These are phyloP conservation scores for Nomada ruficornis DNA, from an alignment of 2,888 invertebrate genomes.

Conservation along the genomic window DNA sequence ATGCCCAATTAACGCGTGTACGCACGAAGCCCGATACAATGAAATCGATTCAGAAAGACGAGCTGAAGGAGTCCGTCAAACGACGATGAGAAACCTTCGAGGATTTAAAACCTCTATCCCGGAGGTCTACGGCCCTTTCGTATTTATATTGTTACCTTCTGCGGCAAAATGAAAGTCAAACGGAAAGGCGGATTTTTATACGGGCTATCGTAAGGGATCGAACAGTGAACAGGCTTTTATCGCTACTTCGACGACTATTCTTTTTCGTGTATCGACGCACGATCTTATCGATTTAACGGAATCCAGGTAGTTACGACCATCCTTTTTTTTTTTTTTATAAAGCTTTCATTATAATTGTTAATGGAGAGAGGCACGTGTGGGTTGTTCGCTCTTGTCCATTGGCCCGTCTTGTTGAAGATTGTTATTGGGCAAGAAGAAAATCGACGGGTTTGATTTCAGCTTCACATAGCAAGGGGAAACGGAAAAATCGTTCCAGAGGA, in stretches of 20 bases:
- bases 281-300: constrained; percentile 55
- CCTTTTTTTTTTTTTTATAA: constrained; percentile 17
- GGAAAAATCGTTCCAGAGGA: constrained; percentile 5
- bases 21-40: constrained; percentile 27
- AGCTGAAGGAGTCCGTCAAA: constrained; percentile 16
- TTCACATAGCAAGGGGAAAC: neutral
- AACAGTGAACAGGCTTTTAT: constrained; percentile 49
- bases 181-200: constrained; percentile 38
- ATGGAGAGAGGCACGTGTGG: constrained; percentile 28
- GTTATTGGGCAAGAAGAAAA: neutral
- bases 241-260: constrained; percentile 23
- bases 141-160: constrained; percentile 27
- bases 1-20: constrained; percentile 51
- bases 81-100: constrained; percentile 27
- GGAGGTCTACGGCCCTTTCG: constrained; percentile 24
- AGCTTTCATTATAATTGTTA: constrained; percentile 52
- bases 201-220: neutral
- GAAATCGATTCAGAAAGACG: constrained; percentile 32
- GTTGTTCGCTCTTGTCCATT: neutral
- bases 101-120: constrained; percentile 4
- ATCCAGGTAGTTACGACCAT: neutral
- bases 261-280: constrained; percentile 16
- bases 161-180: constrained; percentile 40
- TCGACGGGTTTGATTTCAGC: constrained; percentile 32
- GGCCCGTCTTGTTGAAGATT: neutral